Evolutionary conservation across 2,888 invertebrate species (phyloP).

Genomic region (Bugula neritina): DNA sequence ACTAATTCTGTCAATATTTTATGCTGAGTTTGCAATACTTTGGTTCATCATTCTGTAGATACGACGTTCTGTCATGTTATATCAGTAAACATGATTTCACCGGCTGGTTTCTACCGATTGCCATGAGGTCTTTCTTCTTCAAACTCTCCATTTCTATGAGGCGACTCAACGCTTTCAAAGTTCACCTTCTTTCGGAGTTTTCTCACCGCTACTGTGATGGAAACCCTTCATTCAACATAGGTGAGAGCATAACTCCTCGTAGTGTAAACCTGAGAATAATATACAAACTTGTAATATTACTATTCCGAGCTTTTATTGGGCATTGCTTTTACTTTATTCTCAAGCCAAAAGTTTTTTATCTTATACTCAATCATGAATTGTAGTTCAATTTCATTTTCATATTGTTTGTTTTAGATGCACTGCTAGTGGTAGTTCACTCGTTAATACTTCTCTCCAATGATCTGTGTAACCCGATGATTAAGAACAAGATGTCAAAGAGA

Average conservation of each 20-base stretch:
- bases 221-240: conserved; percentile 44
- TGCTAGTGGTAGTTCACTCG: conserved; percentile 56
- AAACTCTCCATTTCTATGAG: conserved; percentile 53
- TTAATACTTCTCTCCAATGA: conserved; percentile 57
- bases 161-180: conserved; percentile 53
- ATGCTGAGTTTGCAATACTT: too few species aligned
- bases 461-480: conserved; percentile 55
- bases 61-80: conserved; percentile 49
- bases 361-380: not conserved
- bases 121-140: conserved; percentile 54
- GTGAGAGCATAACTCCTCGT: not conserved
- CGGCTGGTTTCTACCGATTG: conserved; percentile 56
- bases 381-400: not conserved
- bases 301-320: too few species aligned
- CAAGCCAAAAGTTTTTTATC: too few species aligned
- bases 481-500: conserved; percentile 58
- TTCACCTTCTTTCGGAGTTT: conserved; percentile 54
- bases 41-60: conserved; percentile 35
- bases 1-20: too few species aligned
- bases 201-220: conserved; percentile 54
- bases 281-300: too few species aligned
- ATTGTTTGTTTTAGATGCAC: conserved; percentile 47
- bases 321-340: too few species aligned
- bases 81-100: conserved; percentile 55
- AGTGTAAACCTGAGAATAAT: too few species aligned